Conservation (phyloP, 2,888 invertebrate species). For the Acrobasis consociella region DNA sequence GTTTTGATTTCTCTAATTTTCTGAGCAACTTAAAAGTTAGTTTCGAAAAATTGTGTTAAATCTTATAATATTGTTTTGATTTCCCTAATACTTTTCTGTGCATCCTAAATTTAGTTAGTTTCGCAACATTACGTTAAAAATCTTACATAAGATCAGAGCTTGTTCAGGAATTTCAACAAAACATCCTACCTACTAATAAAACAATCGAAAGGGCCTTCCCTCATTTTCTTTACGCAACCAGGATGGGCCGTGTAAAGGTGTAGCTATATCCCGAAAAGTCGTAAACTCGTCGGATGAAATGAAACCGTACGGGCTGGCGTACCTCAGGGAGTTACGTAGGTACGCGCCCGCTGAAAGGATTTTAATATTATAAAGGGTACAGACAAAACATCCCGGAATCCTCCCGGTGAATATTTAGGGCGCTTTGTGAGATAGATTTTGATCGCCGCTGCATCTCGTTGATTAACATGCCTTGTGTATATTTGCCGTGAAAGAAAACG, state of each 20-base stretch:
- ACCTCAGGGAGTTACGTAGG: conserved; percentile 37
- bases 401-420: conserved; percentile 33
- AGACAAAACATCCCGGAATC: conserved; percentile 35
- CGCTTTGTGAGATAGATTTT: conserved; percentile 30
- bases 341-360: conserved; percentile 40
- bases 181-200: not conserved
- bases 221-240: conserved; percentile 10
- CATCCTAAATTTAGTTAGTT: too few species aligned
- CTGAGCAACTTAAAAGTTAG: too few species aligned
- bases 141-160: too few species aligned
- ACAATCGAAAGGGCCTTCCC: conserved; percentile 7
- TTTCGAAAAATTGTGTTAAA: too few species aligned
- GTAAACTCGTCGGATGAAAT: conserved; percentile 41
- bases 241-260: conserved; percentile 20
- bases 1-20: too few species aligned
- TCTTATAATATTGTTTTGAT: too few species aligned
- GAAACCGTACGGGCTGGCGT: conserved; percentile 36
- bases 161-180: not conserved
- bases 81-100: too few species aligned
- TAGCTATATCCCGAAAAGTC: conserved; percentile 35
- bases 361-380: conserved; percentile 44
- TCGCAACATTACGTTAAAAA: too few species aligned
- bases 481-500: not conserved
- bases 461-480: conserved; percentile 15
- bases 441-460: conserved; percentile 21